A percentile compares a stretch with the other conserved stretches of the same genome.
Conservation (phyloP, 2,113 vertebrate species). For the Mohoua ochrocephala region DNA sequence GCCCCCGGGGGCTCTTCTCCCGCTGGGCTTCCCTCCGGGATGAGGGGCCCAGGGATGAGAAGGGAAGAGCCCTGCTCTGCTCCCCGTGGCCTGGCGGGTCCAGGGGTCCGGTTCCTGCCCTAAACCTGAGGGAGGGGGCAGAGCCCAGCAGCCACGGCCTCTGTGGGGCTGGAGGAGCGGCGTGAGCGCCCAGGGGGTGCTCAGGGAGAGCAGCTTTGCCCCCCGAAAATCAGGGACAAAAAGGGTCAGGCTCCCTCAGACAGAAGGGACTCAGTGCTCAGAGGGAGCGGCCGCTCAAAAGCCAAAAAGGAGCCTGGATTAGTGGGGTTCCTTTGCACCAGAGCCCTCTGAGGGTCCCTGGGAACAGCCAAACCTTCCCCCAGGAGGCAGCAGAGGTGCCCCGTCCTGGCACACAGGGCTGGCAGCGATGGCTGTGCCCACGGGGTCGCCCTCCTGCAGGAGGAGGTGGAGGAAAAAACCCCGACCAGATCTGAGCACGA, state of each 20-base stretch:
- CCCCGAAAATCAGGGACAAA: neutral
- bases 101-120: neutral
- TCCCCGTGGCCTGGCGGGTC: neutral
- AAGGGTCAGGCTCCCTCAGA: neutral
- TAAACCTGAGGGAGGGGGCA: neutral
- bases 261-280: neutral
- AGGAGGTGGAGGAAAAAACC: neutral
- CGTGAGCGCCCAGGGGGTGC: neutral
- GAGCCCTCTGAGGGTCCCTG: neutral
- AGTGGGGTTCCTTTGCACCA: neutral
- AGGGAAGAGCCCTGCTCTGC: neutral
- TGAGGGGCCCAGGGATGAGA: neutral
- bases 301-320: neutral
- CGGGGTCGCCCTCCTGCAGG: neutral
- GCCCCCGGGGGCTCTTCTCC: neutral
- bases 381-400: neutral
- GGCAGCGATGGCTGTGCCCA: neutral
- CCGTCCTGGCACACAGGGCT: accelerated
- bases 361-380: neutral
- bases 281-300: neutral
- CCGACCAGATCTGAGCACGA: neutral
- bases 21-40: neutral
- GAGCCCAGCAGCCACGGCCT: neutral
- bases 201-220: neutral
- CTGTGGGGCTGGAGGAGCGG: neutral